phyloP scores from a whole-genome alignment of 2,797 vertebrate genomes.

The Tauraco hartlaubi region DNA sequence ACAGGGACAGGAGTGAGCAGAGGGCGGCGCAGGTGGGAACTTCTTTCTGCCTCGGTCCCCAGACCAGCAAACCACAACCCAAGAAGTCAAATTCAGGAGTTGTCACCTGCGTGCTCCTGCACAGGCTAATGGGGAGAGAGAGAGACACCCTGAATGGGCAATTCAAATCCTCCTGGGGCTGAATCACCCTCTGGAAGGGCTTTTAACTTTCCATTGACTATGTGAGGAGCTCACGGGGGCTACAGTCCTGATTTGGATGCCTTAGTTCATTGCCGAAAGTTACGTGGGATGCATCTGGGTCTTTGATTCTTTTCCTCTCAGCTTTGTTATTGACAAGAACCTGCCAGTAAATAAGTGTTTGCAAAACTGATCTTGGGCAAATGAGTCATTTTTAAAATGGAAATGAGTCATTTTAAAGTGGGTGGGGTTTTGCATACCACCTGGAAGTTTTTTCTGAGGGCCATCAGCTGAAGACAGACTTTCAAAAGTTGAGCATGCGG shows the following conservation, averaged over 20 bases:
- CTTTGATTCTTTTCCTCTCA: background rate
- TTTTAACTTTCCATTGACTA: background rate
- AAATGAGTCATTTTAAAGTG: slow-evolving; percentile 58
- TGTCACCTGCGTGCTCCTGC: background rate
- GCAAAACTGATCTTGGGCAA: background rate
- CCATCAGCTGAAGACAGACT: background rate
- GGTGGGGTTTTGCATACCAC: slow-evolving; percentile 15
- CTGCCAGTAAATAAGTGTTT: slow-evolving; percentile 53
- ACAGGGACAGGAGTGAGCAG: background rate
- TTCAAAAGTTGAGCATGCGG: background rate
- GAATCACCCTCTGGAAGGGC: background rate
- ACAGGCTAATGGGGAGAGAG: background rate
- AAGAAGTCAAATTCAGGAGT: background rate
- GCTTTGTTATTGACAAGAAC: slow-evolving; percentile 15
- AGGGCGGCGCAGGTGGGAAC: background rate
- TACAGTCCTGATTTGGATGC: background rate
- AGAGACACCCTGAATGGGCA: background rate
- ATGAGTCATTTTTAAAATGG: slow-evolving; percentile 49
- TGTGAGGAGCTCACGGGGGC: background rate
- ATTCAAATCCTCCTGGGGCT: background rate
- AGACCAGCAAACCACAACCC: background rate
- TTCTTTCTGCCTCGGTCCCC: background rate
- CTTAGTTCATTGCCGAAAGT: background rate
- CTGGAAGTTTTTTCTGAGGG: background rate
- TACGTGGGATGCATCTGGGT: background rate